A percentile compares a stretch with the other conserved stretches of the same genome.
Evolutionary conservation across 2,113 vertebrate genomes (phyloP).

Genomic region (Ochotona princeps): DNA sequence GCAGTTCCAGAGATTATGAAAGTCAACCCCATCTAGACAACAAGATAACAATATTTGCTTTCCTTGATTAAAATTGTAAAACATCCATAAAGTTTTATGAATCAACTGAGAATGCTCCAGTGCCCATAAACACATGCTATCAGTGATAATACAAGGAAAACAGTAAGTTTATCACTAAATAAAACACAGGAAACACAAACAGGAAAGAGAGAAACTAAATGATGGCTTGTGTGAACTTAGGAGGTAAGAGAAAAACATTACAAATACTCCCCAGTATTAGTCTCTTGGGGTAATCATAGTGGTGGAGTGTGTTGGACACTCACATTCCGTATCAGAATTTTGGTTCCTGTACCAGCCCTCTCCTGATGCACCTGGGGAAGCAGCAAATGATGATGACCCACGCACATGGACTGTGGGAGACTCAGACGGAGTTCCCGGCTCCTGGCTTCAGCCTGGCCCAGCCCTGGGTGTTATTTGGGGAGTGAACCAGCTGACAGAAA

Average conservation of each 20-base stretch:
- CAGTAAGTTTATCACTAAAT: neutral
- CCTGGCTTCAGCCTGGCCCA: too few species aligned
- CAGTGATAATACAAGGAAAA: neutral
- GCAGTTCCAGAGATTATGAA: neutral
- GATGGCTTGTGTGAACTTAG: neutral
- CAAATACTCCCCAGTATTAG: neutral
- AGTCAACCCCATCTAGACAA: slow-evolving; percentile 39
- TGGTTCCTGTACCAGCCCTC: too few species aligned
- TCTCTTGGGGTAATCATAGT: too few species aligned
- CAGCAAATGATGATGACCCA: too few species aligned
- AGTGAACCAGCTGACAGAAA: too few species aligned
- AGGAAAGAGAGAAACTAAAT: neutral
- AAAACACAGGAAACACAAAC: neutral
- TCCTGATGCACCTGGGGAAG: too few species aligned
- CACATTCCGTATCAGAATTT: too few species aligned
- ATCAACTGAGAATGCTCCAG: neutral
- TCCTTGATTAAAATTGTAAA: slow-evolving; percentile 8
- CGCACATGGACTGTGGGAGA: too few species aligned
- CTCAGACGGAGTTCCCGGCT: too few species aligned
- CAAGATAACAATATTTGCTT: neutral
- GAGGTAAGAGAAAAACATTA: neutral
- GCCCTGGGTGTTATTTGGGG: too few species aligned
- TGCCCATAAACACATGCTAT: neutral
- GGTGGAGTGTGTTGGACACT: too few species aligned
- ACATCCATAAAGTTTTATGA: neutral